Evolutionary conservation across 2,888 invertebrate genomes (phyloP), one percentile per base, ranked within the genome.

Genomic region (Autographa pulchrina): DNA sequence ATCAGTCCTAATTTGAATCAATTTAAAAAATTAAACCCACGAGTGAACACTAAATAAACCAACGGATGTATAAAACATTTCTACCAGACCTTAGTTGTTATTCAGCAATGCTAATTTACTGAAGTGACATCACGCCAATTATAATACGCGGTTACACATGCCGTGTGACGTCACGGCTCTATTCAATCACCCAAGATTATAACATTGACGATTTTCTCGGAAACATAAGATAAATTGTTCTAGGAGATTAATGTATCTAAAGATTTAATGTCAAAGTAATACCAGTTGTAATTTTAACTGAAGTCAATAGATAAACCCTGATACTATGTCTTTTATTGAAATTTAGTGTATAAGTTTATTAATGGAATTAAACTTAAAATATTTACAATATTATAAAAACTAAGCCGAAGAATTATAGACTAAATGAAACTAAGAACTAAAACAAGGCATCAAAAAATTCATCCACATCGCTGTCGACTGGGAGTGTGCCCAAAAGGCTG

Each of bases 111-210:
- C 71, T 85, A 86, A 86, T 86, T 85, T 75, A 67, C 73, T 74
- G 74, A 69, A 69, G 72, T 88, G 88, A 88, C 88, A 88, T 88
- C 88, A 88, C 78, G 32, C 72, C 78, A 84, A 86, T 86, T 88
- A 86, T 81, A 84, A 82, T 74, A 77, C 68, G 56, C 68, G 69
- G 75, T 80, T 75, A 78, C 76, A 76, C 74, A 70, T 72, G 63
- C 48, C 41, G 13, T 20, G 31, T 83, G 76, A 72, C 74, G 84
- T 75, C 73, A 83, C 52, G 25, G 48, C 56, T 52, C 41, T 20
- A 72, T 78, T 73, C 69, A 48, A 58, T 60, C 43, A 62, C 35
- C n/a, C 35, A 48, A 20, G 31, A 65, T n/a, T 62, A 78, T 66
- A 66, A 66, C 65, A 75, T 0, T 41, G 32, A 0, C 18, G 5